These are phyloP conservation scores for Aphodius granarius DNA, from an alignment of 2,888 invertebrate species.

Conservation along the genomic window DNA sequence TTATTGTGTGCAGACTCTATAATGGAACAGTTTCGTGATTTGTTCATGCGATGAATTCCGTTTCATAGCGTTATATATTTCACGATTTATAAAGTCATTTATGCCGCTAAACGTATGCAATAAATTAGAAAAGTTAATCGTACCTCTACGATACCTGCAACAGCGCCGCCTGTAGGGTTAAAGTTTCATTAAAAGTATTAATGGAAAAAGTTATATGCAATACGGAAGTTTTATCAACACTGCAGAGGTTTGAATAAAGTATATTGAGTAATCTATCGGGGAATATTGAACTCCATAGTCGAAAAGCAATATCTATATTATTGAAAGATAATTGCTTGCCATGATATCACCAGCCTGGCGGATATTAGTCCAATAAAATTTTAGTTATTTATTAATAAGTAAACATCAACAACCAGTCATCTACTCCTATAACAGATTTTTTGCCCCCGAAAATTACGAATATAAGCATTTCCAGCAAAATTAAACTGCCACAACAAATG, in stretches of 20 bases:
- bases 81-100: background rate
- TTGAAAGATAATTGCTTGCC: background rate
- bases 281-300: no score
- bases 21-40: background rate
- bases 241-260: background rate
- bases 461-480: background rate
- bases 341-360: background rate
- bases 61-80: background rate
- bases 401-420: no score
- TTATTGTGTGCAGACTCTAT: background rate
- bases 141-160: background rate
- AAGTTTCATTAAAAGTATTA: background rate
- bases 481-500: background rate
- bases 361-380: background rate
- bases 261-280: background rate
- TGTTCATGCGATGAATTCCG: background rate
- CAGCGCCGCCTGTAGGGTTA: background rate
- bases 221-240: background rate
- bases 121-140: background rate
- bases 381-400: no score
- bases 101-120: background rate
- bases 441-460: background rate
- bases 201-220: background rate
- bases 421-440: background rate
- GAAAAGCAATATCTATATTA: background rate